These are phyloP conservation scores for Pseudopleuronectes americanus DNA, from an alignment of 2,797 vertebrate species.

Conservation along the genomic window DNA sequence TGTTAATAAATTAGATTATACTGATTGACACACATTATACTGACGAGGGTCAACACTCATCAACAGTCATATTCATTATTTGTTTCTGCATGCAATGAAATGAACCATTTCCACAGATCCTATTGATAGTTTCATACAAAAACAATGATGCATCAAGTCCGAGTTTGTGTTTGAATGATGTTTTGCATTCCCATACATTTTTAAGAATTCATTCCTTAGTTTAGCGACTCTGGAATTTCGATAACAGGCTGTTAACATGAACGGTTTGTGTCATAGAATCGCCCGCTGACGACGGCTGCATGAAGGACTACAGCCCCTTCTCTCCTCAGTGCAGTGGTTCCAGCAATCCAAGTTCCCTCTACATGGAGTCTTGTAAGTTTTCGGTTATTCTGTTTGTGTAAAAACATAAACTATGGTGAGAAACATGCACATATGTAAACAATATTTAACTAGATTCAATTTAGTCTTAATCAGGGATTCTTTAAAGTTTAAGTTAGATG, in stretches of 20 bases:
- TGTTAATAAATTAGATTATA: not conserved
- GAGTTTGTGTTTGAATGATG: not conserved
- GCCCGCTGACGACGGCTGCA: conserved; percentile 61
- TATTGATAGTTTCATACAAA: conserved; percentile 7
- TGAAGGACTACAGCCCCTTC: conserved; percentile 80
- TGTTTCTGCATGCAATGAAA: conserved; percentile 39
- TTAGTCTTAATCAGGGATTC: not conserved
- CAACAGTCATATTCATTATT: conserved; percentile 5
- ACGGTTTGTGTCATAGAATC: conserved; percentile 80
- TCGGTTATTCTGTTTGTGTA: conserved; percentile 23
- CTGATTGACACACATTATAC: not conserved
- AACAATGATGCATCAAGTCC: conserved; percentile 4
- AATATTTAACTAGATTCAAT: not conserved
- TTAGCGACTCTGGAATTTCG: not conserved
- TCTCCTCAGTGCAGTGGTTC: conserved; percentile 81
- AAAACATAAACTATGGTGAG: not conserved
- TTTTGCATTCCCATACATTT: conserved; percentile 32
- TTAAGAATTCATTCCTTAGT: conserved; percentile 5
- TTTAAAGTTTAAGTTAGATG: not conserved
- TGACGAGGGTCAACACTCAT: conserved; percentile 6
- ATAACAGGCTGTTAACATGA: conserved; percentile 11
- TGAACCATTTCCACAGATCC: conserved; percentile 3
- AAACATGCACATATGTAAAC: not conserved
- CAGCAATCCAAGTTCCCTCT: conserved; percentile 85
- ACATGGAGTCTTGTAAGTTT: conserved; percentile 89